Percentiles rank a stretch among this genome's conserved stretches.
Evolutionary conservation across 2,888 invertebrate species (phyloP).

Genomic region (Labia minor): DNA sequence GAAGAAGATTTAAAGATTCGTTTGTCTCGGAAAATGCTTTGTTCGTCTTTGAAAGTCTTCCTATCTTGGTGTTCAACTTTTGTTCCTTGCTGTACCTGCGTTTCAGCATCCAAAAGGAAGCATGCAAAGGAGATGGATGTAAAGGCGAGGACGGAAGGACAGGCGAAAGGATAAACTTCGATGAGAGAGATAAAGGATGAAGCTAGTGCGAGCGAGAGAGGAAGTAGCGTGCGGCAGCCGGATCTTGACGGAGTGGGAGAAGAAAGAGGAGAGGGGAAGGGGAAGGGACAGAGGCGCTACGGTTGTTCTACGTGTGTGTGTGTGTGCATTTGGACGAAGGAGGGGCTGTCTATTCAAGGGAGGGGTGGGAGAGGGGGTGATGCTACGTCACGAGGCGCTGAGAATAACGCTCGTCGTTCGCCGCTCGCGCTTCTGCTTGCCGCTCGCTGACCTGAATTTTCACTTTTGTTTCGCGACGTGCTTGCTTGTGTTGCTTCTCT

Average conservation of each 20-base stretch:
- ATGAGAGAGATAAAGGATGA: neutral
- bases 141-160: neutral
- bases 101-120: conserved; percentile 13
- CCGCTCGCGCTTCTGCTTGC: neutral
- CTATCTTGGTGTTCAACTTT: neutral
- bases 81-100: neutral
- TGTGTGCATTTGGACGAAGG: too few species aligned
- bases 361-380: too few species aligned
- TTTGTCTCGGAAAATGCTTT: too few species aligned
- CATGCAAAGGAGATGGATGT: neutral
- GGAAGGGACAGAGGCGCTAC: too few species aligned
- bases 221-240: neutral
- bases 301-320: too few species aligned
- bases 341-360: too few species aligned
- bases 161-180: neutral
- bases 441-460: neutral
- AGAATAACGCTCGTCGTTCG: neutral
- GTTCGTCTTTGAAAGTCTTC: too few species aligned
- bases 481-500: neutral
- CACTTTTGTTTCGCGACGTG: neutral
- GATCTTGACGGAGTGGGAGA: too few species aligned
- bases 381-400: neutral
- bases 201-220: neutral
- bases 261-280: too few species aligned
- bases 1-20: too few species aligned